Conservation (phyloP, 2,888 invertebrate species). For the Polyommatus icarus region DNA sequence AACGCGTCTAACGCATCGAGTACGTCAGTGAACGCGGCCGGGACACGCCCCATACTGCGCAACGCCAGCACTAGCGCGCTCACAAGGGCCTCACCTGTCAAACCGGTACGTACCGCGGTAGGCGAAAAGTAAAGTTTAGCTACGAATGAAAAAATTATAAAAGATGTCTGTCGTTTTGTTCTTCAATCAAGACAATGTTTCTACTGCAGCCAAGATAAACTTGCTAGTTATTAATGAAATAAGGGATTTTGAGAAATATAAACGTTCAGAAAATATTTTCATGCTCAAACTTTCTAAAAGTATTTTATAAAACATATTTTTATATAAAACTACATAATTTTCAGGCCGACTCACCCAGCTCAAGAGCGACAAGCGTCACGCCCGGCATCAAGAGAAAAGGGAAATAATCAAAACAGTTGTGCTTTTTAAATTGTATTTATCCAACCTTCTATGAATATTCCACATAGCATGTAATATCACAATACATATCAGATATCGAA, state of each 20-base stretch:
- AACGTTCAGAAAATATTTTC: too few species aligned
- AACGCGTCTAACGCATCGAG: background rate
- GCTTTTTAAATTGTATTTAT: constrained; percentile 73
- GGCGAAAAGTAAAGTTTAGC: background rate
- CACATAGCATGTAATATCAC: constrained; percentile 78
- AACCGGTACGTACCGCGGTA: constrained; percentile 49
- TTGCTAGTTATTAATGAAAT: too few species aligned
- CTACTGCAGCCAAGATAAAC: too few species aligned
- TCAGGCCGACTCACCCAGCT: constrained; percentile 59
- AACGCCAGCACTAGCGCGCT: constrained; percentile 81
- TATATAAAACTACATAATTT: constrained; percentile 34
- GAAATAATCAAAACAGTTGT: constrained; percentile 69
- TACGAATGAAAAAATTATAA: too few species aligned
- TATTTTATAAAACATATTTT: too few species aligned
- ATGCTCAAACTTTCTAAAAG: too few species aligned
- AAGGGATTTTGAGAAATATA: too few species aligned
- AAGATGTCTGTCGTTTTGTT: too few species aligned
- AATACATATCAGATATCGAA: constrained; percentile 72
- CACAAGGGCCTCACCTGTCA: constrained; percentile 54
- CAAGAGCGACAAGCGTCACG: constrained; percentile 68
- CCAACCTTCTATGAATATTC: constrained; percentile 70
- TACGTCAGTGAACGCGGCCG: constrained; percentile 34
- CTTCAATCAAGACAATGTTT: too few species aligned
- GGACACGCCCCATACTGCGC: constrained; percentile 72
- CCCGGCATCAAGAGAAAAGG: constrained; percentile 77